phyloP scores from a whole-genome alignment of 2,888 invertebrate species.

The Drosophila neoperkinsi region DNA sequence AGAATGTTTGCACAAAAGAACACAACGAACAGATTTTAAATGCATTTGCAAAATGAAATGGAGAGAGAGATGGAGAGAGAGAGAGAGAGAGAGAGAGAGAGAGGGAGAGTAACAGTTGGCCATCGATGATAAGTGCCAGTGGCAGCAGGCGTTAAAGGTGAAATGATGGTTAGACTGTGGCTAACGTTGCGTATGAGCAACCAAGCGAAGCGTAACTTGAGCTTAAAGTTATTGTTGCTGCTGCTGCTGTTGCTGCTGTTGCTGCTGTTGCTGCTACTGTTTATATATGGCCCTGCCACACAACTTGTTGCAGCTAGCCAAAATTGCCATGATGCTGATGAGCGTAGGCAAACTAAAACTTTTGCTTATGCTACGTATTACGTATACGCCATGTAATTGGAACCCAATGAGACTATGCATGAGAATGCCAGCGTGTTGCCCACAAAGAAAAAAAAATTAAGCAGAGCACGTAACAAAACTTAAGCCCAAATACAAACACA shows the following conservation, averaged over 20 bases:
- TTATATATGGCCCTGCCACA: constrained; percentile 11
- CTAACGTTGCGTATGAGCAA: constrained; percentile 54
- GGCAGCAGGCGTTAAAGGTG: constrained; percentile 35
- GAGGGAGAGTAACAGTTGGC: constrained; percentile 16
- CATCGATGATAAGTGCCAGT: constrained; percentile 56
- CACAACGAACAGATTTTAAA: constrained; percentile 7
- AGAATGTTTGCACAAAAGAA: constrained; percentile 38
- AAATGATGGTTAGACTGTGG: constrained; percentile 44
- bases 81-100: background rate
- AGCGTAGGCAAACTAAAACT: constrained; percentile 15
- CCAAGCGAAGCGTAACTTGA: constrained; percentile 52
- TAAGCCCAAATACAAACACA: constrained; percentile 43
- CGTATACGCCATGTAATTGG: constrained; percentile 62
- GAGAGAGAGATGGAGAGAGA: background rate
- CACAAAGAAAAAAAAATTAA: constrained; percentile 43
- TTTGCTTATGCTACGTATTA: constrained; percentile 54
- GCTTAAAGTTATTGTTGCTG: constrained; percentile 38
- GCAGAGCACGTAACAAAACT: constrained; percentile 67
- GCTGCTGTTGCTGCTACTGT: background rate
- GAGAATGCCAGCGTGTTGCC: constrained; percentile 31
- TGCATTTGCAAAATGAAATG: background rate
- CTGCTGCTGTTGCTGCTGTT: background rate
- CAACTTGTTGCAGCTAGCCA: constrained; percentile 65
- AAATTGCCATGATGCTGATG: constrained; percentile 26
- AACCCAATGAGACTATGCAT: constrained; percentile 51